Conservation (phyloP, 1,140 invertebrate genomes). For the Streblospio benedicti region DNA sequence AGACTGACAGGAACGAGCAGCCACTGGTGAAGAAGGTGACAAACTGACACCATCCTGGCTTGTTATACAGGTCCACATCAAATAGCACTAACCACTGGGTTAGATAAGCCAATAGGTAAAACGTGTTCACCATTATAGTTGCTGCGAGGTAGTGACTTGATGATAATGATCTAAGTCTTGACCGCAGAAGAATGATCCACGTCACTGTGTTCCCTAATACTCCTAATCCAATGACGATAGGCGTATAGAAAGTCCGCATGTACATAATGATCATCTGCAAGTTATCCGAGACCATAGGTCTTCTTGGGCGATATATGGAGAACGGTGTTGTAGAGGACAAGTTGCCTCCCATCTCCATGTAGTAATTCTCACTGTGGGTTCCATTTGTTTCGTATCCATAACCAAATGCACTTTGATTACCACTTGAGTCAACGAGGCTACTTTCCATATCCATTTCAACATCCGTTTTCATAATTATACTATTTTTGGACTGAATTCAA, state of each 20-base stretch:
- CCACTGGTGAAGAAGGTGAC: conserved; percentile 1
- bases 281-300: not conserved
- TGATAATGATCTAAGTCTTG: not conserved
- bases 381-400: too few species aligned
- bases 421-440: too few species aligned
- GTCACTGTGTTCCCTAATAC: not conserved
- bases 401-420: too few species aligned
- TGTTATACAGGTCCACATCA: not conserved
- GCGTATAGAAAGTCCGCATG: not conserved
- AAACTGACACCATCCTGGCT: not conserved
- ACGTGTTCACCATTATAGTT: not conserved
- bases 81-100: conserved; percentile 4
- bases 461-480: too few species aligned
- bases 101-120: not conserved
- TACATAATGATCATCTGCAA: not conserved
- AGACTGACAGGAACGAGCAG: conserved; percentile 11
- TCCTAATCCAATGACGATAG: not conserved
- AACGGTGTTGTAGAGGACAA: too few species aligned
- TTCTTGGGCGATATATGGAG: too few species aligned
- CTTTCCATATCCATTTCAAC: too few species aligned
- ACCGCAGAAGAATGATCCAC: not conserved
- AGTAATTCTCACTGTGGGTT: too few species aligned
- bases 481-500: too few species aligned
- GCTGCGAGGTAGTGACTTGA: not conserved
- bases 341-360: too few species aligned